A percentile compares a stretch with the other conserved stretches of the same genome.
These are phyloP conservation scores for Colistium nudipinnis DNA, from an alignment of 2,113 vertebrate species.

Conservation along the genomic window DNA sequence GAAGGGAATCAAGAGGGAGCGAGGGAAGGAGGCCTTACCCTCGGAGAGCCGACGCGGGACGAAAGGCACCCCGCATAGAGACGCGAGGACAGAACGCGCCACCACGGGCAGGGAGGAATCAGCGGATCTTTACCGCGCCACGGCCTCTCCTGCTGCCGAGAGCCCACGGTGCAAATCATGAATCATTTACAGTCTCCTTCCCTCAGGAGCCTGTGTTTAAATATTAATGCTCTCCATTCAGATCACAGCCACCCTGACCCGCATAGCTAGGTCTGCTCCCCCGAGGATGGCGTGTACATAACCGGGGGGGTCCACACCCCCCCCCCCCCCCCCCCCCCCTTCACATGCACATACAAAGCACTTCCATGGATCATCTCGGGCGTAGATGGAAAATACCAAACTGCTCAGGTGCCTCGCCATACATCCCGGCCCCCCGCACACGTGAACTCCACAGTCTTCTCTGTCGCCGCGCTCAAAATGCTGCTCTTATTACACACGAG, in stretches of 20 bases:
- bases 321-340: constrained; percentile 12
- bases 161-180: constrained; percentile 72
- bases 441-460: not conserved
- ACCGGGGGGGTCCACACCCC: too few species aligned
- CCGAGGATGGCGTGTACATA: constrained; percentile 63
- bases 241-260: constrained; percentile 79
- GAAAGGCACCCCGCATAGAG: constrained; percentile 51
- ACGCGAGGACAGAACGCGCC: constrained; percentile 53
- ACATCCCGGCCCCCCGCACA: constrained; percentile 38
- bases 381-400: constrained; percentile 43
- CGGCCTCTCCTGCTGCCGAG: constrained; percentile 61
- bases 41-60: constrained; percentile 57
- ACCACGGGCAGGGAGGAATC: constrained; percentile 53
- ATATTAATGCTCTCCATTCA: constrained; percentile 79
- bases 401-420: constrained; percentile 27
- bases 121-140: constrained; percentile 59
- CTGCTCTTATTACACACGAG: not conserved
- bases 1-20: constrained; percentile 34
- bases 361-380: constrained; percentile 55
- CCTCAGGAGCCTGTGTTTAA: constrained; percentile 76
- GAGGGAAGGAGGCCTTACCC: constrained; percentile 59
- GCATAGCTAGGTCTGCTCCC: constrained; percentile 71
- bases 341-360: constrained; percentile 55
- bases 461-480: not conserved
- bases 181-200: constrained; percentile 79